Evolutionary conservation across 2,888 invertebrate genomes (phyloP).

Genomic region (Tetragnatha montana): DNA sequence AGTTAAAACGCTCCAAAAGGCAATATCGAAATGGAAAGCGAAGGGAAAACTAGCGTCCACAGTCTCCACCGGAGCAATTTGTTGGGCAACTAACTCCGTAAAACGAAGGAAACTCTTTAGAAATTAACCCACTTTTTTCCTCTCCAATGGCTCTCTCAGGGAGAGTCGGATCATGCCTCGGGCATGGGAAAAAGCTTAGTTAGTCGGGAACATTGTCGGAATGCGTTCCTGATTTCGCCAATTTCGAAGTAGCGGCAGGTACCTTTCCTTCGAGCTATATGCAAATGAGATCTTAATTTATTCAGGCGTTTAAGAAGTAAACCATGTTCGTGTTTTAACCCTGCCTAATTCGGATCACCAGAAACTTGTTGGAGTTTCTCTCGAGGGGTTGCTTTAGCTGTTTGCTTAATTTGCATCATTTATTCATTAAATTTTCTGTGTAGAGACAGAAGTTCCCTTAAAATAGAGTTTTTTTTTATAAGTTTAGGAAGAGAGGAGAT

Average conservation of each 20-base stretch:
- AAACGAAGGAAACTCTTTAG: slow-evolving; percentile 15
- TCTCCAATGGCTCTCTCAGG: neutral
- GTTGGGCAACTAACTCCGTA: slow-evolving; percentile 9
- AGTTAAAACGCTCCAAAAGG: neutral
- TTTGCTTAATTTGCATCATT: neutral
- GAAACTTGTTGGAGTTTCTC: neutral
- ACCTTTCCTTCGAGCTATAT: neutral
- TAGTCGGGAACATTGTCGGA: neutral
- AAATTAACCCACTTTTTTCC: slow-evolving; percentile 42
- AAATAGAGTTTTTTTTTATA: no score
- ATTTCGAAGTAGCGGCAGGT: neutral
- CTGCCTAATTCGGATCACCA: neutral
- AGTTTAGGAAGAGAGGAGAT: no score
- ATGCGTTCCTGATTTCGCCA: slow-evolving; percentile 10
- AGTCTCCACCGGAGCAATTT: neutral
- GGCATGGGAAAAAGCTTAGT: slow-evolving; percentile 15
- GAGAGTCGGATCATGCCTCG: slow-evolving; percentile 17
- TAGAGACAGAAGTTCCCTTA: no score
- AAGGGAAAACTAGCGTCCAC: neutral
- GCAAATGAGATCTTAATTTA: neutral
- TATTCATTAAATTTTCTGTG: neutral
- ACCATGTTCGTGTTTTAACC: neutral
- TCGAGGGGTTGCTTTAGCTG: neutral
- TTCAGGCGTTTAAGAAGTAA: neutral
- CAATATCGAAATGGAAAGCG: neutral